A percentile compares a stretch with the other conserved stretches of the same genome.
These are phyloP conservation scores for Clarias gariepinus DNA, from an alignment of 2,113 vertebrate genomes.

Conservation along the genomic window DNA sequence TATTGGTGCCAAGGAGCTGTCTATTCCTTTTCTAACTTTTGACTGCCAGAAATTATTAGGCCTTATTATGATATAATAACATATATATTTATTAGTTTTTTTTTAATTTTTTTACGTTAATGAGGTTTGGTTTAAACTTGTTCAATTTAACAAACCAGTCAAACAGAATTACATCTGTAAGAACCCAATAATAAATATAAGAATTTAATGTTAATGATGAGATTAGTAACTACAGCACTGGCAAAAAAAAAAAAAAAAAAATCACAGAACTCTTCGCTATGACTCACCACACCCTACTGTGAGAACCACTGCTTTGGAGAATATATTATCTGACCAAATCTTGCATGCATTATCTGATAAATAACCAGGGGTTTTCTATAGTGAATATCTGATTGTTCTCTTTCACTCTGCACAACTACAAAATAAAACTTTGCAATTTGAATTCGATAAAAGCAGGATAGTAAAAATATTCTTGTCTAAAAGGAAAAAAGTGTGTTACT, in stretches of 20 bases:
- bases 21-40: not conserved
- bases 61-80: too few relatives aligned
- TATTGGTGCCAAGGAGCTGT: not conserved
- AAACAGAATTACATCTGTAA: not conserved
- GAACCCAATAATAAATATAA: not conserved
- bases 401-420: not conserved
- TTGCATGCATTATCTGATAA: not conserved
- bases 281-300: not conserved
- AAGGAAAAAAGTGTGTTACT: not conserved
- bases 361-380: not conserved
- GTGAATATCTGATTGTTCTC: not conserved
- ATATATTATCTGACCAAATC: not conserved
- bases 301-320: slow-evolving; percentile 1
- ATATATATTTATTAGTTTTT: too few relatives aligned
- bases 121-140: not conserved
- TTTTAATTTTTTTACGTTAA: not conserved
- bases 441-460: not conserved
- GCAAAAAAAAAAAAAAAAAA: not conserved
- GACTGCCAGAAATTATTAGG: not conserved
- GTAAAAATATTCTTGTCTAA: not conserved
- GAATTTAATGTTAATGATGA: not conserved
- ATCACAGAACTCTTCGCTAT: not conserved
- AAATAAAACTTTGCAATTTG: not conserved
- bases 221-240: not conserved
- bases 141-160: not conserved